phyloP scores from a whole-genome alignment of 2,888 invertebrate species.

The Rhaphigaster nebulosa region DNA sequence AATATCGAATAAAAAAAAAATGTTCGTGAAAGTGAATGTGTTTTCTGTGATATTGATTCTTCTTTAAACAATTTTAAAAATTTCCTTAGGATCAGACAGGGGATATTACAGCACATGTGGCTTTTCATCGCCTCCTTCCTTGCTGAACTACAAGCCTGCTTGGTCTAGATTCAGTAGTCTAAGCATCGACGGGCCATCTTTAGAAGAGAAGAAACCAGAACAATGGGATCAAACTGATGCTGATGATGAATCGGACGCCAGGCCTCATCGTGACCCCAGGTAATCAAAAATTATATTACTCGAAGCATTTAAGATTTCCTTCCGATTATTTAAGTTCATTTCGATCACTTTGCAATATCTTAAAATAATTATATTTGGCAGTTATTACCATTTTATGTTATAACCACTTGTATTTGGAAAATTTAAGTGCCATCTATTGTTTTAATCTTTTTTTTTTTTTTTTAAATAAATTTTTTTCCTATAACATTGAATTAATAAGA shows the following conservation, averaged over 20 bases:
- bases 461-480: too few relatives aligned
- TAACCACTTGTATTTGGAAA: not conserved
- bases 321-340: not conserved
- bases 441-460: too few relatives aligned
- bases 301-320: not conserved
- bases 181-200: constrained; percentile 51
- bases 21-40: not conserved
- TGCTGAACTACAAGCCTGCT: constrained; percentile 63
- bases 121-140: constrained; percentile 63
- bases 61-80: not conserved
- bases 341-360: not conserved
- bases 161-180: constrained; percentile 61
- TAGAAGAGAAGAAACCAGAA: constrained; percentile 16
- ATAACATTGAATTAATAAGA: not conserved
- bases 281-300: not conserved
- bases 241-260: constrained; percentile 62
- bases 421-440: not conserved
- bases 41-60: not conserved
- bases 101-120: constrained; percentile 65
- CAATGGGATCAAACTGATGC: constrained; percentile 53
- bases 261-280: constrained; percentile 56
- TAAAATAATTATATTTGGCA: not conserved
- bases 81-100: constrained; percentile 63
- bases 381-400: not conserved
- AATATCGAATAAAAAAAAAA: too few relatives aligned